Conservation (phyloP, 2,888 invertebrate genomes). For the Heteromurus nitidus region DNA sequence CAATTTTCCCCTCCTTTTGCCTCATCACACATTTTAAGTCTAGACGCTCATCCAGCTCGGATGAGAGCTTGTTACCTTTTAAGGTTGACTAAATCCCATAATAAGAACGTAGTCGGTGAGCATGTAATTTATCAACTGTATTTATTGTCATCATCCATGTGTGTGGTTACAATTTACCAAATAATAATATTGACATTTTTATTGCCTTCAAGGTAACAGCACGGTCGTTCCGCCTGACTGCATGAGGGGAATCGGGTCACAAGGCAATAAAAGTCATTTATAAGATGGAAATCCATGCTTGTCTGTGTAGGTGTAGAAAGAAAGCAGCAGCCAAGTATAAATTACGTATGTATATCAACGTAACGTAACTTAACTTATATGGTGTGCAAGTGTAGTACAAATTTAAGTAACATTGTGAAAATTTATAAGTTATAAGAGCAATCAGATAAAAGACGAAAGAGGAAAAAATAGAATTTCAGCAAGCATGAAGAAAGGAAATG, state of each 20-base stretch:
- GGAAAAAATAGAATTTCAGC: too few relatives aligned
- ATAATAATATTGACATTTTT: slow-evolving; percentile 50
- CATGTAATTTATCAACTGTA: too few relatives aligned
- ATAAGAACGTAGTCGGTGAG: too few relatives aligned
- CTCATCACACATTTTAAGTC: neutral
- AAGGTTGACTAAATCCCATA: too few relatives aligned
- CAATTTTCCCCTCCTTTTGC: neutral
- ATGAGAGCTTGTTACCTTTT: too few relatives aligned
- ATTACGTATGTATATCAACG: neutral
- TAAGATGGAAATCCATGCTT: slow-evolving; percentile 50
- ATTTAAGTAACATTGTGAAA: neutral
- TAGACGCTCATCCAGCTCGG: too few relatives aligned
- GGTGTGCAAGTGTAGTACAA: neutral
- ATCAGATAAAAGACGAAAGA: neutral
- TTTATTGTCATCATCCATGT: neutral
- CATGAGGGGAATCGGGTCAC: slow-evolving; percentile 25
- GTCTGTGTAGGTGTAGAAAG: slow-evolving; percentile 39
- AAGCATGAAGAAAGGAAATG: too few relatives aligned
- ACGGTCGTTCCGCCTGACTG: slow-evolving; percentile 15
- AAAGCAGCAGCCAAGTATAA: neutral
- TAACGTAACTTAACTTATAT: too few relatives aligned
- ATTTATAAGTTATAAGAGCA: neutral
- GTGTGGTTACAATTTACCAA: slow-evolving; percentile 17
- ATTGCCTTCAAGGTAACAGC: slow-evolving; percentile 37
- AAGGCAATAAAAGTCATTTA: slow-evolving; percentile 53